Percentiles rank a stretch among this genome's conserved stretches.
Conservation (phyloP, 2,888 invertebrate genomes). For the Heliconius erato region DNA sequence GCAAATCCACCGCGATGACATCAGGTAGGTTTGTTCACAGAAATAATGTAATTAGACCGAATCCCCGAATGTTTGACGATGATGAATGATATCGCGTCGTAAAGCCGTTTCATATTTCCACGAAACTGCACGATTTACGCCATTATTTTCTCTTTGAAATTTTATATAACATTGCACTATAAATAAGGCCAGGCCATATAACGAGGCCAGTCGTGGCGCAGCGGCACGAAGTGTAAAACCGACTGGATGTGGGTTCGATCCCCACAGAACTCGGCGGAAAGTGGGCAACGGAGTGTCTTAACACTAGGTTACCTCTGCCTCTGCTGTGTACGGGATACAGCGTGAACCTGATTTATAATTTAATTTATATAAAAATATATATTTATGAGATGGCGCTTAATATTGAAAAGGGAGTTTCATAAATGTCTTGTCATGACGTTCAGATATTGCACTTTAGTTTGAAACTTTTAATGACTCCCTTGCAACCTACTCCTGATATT, state of each 20-base stretch:
- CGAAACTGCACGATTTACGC: slow-evolving; percentile 13
- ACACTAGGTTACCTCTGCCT: too few relatives aligned
- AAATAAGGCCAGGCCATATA: too few relatives aligned
- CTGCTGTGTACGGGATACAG: too few relatives aligned
- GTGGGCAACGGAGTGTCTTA: too few relatives aligned
- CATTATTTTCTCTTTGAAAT: slow-evolving; percentile 11
- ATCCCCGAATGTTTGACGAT: slow-evolving; percentile 36
- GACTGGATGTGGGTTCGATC: too few relatives aligned
- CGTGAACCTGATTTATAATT: background rate
- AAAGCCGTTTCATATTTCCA: slow-evolving; percentile 26
- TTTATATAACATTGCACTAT: slow-evolving; percentile 3
- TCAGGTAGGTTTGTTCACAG: slow-evolving; percentile 20
- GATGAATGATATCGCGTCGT: slow-evolving; percentile 34
- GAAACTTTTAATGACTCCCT: slow-evolving; percentile 49
- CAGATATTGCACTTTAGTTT: slow-evolving; percentile 36
- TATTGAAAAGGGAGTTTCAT: slow-evolving; percentile 5
- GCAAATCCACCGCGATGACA: slow-evolving; percentile 27
- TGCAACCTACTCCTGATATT: slow-evolving; percentile 41
- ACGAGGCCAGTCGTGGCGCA: too few relatives aligned
- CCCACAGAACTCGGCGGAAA: too few relatives aligned
- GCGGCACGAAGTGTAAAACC: too few relatives aligned
- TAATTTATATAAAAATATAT: background rate
- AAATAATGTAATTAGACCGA: slow-evolving; percentile 21
- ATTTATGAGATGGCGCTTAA: background rate
- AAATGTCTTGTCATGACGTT: slow-evolving; percentile 36